phyloP scores from a whole-genome alignment of 2,888 invertebrate genomes.

The Idaea biselata region DNA sequence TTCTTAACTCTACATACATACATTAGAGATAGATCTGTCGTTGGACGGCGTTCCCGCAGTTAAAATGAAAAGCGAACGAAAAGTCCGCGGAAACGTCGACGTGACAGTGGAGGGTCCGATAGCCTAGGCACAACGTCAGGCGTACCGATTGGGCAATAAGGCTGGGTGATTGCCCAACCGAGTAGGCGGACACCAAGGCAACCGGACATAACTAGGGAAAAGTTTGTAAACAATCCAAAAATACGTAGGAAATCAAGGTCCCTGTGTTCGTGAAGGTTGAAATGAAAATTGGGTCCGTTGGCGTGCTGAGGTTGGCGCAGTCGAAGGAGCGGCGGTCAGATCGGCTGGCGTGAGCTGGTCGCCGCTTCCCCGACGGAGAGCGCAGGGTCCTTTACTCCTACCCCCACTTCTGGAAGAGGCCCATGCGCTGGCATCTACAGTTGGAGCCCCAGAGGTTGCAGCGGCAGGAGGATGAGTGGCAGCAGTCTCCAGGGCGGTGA shows the following conservation, averaged over 20 bases:
- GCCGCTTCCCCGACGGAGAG: conserved; percentile 58
- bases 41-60: conserved; percentile 50
- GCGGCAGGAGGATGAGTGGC: conserved; percentile 91
- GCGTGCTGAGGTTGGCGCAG: conserved; percentile 63
- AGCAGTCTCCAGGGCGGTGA: conserved; percentile 91
- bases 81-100: conserved; percentile 53
- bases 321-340: conserved; percentile 69
- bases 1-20: conserved; percentile 80
- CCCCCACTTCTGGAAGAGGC: conserved; percentile 93
- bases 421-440: conserved; percentile 93
- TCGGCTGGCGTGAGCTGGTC: conserved; percentile 66
- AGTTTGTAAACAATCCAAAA: conserved; percentile 65
- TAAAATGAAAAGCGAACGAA: conserved; percentile 37
- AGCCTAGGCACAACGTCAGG: conserved; percentile 64
- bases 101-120: conserved; percentile 62
- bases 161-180: conserved; percentile 87
- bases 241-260: conserved; percentile 74
- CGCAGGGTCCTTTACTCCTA: conserved; percentile 48
- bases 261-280: conserved; percentile 65
- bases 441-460: conserved; percentile 95
- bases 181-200: conserved; percentile 78
- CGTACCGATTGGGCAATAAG: conserved; percentile 86
- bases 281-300: conserved; percentile 64
- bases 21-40: conserved; percentile 64
- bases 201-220: conserved; percentile 54